A percentile compares a stretch with the other conserved stretches of the same genome.
Conservation (phyloP, 2,113 vertebrate genomes). For the Sterna hirundo region DNA sequence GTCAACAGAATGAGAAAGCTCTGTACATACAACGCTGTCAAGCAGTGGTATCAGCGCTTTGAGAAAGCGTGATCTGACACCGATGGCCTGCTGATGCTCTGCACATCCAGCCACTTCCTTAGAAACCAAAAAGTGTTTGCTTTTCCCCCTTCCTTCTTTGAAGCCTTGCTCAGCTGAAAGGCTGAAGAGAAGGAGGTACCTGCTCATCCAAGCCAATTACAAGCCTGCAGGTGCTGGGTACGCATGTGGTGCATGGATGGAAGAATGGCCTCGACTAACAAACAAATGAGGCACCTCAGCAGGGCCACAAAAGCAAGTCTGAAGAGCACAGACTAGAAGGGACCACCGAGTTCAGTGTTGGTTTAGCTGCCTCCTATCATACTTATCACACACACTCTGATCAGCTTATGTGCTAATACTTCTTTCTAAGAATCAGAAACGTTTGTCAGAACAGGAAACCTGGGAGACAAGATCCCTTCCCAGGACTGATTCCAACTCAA, state of each 20-base stretch:
- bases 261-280: background rate
- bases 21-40: background rate
- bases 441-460: background rate
- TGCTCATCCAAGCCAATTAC: background rate
- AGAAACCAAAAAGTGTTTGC: accelerated
- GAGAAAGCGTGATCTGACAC: accelerated
- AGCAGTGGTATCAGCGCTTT: background rate
- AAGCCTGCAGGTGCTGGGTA: background rate
- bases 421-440: background rate
- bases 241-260: background rate
- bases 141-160: background rate
- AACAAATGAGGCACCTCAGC: background rate
- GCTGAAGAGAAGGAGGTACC: background rate
- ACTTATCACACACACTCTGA: background rate
- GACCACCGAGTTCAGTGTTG: background rate
- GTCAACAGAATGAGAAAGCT: background rate
- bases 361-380: background rate
- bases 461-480: background rate
- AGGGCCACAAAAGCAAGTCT: background rate
- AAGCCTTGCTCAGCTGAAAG: background rate
- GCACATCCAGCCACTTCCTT: background rate
- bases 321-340: background rate
- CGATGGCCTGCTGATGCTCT: accelerated
- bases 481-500: background rate
- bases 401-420: background rate